Percentiles rank a stretch among this genome's conserved stretches.
Conservation (phyloP, 2,113 vertebrate species). For the Chloropsis cyanopogon region DNA sequence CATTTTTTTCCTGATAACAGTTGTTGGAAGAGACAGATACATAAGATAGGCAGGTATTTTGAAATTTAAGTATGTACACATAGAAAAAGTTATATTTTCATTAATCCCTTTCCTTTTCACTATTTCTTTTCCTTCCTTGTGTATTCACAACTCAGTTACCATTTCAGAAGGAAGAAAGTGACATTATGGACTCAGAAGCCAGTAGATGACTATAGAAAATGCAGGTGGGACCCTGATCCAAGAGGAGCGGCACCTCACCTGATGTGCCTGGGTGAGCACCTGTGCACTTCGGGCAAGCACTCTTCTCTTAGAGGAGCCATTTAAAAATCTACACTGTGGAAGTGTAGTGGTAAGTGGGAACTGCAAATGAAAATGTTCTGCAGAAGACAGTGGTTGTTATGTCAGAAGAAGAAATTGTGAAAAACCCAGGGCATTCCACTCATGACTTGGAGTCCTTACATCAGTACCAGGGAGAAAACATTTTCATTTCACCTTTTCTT, state of each 20-base stretch:
- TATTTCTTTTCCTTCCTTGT: not conserved
- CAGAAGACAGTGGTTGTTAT: not conserved
- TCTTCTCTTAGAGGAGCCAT: not conserved
- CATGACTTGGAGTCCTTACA: not conserved
- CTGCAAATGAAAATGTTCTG: not conserved
- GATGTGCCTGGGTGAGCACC: not conserved
- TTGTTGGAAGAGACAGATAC: not conserved
- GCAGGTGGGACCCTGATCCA: not conserved
- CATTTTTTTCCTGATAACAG: not conserved
- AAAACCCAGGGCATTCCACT: not conserved
- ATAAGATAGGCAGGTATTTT: not conserved
- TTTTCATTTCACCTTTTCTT: not conserved
- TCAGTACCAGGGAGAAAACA: not conserved
- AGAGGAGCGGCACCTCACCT: not conserved
- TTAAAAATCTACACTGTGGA: not conserved
- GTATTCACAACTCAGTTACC: not conserved
- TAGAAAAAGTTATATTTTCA: not conserved
- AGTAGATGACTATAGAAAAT: not conserved
- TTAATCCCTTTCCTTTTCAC: not conserved
- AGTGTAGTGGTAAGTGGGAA: not conserved
- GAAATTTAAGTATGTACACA: not conserved
- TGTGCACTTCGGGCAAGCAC: not conserved
- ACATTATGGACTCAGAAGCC: not conserved
- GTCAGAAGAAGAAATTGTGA: not conserved
- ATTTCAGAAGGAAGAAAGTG: not conserved